phyloP scores from a whole-genome alignment of 2,797 vertebrate species.

The Avahi laniger region DNA sequence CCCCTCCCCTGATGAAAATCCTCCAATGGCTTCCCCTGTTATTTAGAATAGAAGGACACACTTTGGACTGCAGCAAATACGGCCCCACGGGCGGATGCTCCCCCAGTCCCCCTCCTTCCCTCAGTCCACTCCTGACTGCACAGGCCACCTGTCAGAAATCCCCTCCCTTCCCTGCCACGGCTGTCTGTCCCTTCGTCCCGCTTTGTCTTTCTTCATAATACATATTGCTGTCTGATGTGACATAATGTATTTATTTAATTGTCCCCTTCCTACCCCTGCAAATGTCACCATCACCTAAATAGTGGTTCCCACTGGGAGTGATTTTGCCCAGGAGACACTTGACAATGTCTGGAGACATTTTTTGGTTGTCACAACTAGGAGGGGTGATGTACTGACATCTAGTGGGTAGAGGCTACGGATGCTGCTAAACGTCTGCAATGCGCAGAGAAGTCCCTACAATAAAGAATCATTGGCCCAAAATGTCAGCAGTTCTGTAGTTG shows the following conservation, averaged over 20 bases:
- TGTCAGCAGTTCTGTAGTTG: fast-evolving
- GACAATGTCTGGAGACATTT: neutral
- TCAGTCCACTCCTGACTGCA: fast-evolving
- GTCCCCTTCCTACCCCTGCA: neutral
- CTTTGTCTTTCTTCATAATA: neutral
- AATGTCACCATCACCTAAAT: neutral
- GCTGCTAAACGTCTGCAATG: fast-evolving
- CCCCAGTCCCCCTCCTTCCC: neutral
- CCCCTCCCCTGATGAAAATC: neutral
- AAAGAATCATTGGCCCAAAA: neutral
- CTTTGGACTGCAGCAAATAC: neutral
- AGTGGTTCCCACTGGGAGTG: neutral
- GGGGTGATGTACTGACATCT: neutral
- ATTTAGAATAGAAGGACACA: neutral
- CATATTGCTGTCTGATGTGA: fast-evolving
- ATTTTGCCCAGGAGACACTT: neutral
- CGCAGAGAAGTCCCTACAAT: neutral
- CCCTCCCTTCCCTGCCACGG: neutral
- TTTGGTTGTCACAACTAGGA: neutral
- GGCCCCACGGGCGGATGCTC: neutral
- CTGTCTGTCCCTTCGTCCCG: too few relatives aligned
- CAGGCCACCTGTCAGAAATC: neutral
- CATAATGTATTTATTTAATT: neutral
- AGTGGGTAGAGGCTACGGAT: neutral
- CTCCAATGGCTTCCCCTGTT: neutral